Percentiles rank a stretch among this genome's conserved stretches.
Conservation (phyloP, 2,797 vertebrate species). For the Hydrophis major region DNA sequence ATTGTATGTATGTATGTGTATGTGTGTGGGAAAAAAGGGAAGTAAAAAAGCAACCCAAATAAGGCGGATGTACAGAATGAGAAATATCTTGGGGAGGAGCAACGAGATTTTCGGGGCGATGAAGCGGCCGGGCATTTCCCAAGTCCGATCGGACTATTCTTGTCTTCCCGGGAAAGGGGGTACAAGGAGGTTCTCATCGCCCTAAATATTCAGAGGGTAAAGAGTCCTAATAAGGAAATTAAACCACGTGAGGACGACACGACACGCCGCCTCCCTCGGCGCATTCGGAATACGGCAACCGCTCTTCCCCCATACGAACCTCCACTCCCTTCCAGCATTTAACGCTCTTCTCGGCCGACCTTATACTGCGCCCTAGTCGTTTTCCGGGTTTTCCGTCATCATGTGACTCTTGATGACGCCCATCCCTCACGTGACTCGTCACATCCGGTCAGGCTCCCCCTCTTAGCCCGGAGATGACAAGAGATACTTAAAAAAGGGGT, state of each 20-base stretch:
- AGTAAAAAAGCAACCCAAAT: background rate
- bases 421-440: conserved; percentile 7
- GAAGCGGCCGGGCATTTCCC: background rate
- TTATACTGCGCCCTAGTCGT: background rate
- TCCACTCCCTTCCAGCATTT: background rate
- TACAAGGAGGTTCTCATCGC: background rate
- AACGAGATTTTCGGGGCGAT: background rate
- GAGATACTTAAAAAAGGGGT: no score
- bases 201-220: background rate
- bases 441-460: no score
- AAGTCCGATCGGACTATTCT: background rate
- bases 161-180: background rate
- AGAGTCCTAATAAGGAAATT: no score
- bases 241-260: background rate
- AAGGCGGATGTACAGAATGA: background rate
- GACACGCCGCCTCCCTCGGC: no score
- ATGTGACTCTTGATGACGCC: background rate
- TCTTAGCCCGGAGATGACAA: no score
- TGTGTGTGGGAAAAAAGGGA: background rate
- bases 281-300: no score
- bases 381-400: conserved; percentile 21
- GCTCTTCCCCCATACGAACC: background rate
- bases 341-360: background rate
- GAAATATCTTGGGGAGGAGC: background rate
- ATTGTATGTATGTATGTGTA: no score